Percentiles rank a stretch among this genome's conserved stretches.
Evolutionary conservation across 1,140 invertebrate genomes (phyloP).

Genomic region (Lycorma delicatula): DNA sequence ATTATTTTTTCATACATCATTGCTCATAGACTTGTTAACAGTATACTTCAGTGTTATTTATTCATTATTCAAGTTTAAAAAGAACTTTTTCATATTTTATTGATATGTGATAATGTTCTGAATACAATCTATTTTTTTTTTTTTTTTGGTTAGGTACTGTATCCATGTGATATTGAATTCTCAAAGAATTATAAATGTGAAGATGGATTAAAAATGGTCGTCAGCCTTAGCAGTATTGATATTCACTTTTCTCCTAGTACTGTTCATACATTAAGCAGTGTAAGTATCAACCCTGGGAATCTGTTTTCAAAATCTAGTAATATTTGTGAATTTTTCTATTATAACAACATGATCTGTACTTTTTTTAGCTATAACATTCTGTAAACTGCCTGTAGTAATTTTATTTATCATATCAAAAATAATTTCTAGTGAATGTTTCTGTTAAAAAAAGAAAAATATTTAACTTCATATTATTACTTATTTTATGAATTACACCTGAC

Average conservation of each 20-base stretch:
- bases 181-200: constrained; percentile 52
- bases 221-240: constrained; percentile 55
- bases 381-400: no score
- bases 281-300: no score
- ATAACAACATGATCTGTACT: not conserved
- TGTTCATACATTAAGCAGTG: constrained; percentile 54
- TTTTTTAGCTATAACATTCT: no score
- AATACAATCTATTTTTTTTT: constrained; percentile 19
- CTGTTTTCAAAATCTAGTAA: no score
- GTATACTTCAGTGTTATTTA: no score
- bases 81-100: constrained; percentile 7
- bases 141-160: constrained; percentile 49
- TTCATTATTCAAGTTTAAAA: constrained; percentile 21
- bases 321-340: not conserved
- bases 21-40: no score
- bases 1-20: constrained; percentile 22
- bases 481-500: no score
- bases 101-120: no score
- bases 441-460: no score
- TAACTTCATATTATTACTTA: no score
- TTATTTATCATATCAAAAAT: no score
- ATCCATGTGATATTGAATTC: constrained; percentile 65
- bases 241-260: constrained; percentile 64
- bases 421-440: no score
- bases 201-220: constrained; percentile 49